Conservation (phyloP, 2,888 invertebrate species). For the Catocala sponsa region DNA sequence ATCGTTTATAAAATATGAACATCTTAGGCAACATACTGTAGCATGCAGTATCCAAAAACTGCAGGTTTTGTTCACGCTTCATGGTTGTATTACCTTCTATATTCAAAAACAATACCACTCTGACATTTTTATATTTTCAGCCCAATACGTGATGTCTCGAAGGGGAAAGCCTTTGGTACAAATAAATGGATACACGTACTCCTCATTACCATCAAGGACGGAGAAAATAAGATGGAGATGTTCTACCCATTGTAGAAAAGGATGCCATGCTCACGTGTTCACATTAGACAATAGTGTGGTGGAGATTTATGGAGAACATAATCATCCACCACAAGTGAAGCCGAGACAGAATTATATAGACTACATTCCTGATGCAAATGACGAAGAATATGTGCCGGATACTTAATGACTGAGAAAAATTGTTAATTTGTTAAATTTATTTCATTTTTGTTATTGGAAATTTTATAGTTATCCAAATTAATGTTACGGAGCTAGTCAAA, state of each 20-base stretch:
- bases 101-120: not conserved
- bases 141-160: slow-evolving; percentile 40
- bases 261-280: slow-evolving; percentile 55
- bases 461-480: too few species aligned
- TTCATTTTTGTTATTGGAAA: too few species aligned
- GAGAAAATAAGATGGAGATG: slow-evolving; percentile 55
- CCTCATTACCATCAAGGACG: slow-evolving; percentile 21
- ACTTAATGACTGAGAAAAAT: not conserved
- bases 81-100: too few species aligned
- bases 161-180: slow-evolving; percentile 56
- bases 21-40: too few species aligned
- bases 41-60: too few species aligned
- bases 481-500: too few species aligned
- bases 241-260: slow-evolving; percentile 55
- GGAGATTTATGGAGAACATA: slow-evolving; percentile 22
- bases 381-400: not conserved
- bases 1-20: too few species aligned
- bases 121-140: not conserved
- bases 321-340: slow-evolving; percentile 15
- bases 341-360: not conserved
- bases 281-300: slow-evolving; percentile 44
- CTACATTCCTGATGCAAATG: not conserved
- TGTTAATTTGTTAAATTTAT: too few species aligned
- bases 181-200: slow-evolving; percentile 57
- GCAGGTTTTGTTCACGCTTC: too few species aligned